A percentile compares a stretch with the other conserved stretches of the same genome.
Conservation (phyloP, 1,140 invertebrate species). For the Calliopsis andreniformis region DNA sequence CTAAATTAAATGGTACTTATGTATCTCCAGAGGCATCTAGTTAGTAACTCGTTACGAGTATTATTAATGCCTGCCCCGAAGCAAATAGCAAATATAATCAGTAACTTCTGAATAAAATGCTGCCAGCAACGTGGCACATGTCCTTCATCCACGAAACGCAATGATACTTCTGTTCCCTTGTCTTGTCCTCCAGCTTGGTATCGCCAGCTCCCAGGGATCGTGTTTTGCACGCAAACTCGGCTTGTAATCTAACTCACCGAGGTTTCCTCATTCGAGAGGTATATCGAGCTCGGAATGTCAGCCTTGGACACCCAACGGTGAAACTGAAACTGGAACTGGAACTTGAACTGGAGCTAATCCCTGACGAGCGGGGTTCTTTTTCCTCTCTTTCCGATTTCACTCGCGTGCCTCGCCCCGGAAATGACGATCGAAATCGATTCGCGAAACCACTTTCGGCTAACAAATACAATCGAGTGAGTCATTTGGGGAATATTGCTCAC, state of each 20-base stretch:
- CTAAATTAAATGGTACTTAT: too few relatives aligned
- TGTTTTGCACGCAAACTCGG: slow-evolving; percentile 33
- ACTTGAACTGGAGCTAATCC: slow-evolving; percentile 21
- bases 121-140: neutral
- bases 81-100: slow-evolving; percentile 29
- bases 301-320: slow-evolving; percentile 40
- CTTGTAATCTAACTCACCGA: slow-evolving; percentile 40
- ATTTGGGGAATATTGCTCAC: neutral
- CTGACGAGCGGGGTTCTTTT: neutral
- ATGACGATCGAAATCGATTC: slow-evolving; percentile 35
- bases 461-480: slow-evolving; percentile 26
- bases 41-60: slow-evolving; percentile 63
- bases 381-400: slow-evolving; percentile 25
- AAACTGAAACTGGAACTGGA: slow-evolving; percentile 46
- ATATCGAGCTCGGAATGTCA: slow-evolving; percentile 28
- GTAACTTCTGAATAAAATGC: slow-evolving; percentile 5
- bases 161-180: neutral
- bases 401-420: slow-evolving; percentile 27
- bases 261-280: slow-evolving; percentile 35
- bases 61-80: slow-evolving; percentile 59
- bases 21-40: too few relatives aligned
- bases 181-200: neutral
- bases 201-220: neutral
- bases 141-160: neutral
- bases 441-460: neutral